Evolutionary conservation across 2,888 invertebrate genomes (phyloP).

Genomic region (Drosophila subsilvestris): DNA sequence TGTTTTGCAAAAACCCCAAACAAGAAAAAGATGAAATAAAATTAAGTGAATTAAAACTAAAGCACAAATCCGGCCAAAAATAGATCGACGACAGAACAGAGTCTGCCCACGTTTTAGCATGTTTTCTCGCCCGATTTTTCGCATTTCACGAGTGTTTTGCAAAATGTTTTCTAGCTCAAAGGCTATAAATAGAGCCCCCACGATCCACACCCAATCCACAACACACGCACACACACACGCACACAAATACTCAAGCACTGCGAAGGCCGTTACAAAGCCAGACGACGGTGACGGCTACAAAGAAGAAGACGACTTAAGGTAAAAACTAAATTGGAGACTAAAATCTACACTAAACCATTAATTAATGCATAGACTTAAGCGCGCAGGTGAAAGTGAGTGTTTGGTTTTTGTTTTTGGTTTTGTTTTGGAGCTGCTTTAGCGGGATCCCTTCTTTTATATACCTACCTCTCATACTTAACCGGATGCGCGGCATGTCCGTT

Average conservation of each 20-base stretch:
- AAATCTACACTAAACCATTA: conserved; percentile 51
- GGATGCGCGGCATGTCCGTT: conserved; percentile 84
- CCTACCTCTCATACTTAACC: conserved; percentile 85
- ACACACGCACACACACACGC: conserved; percentile 10
- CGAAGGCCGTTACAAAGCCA: conserved; percentile 33
- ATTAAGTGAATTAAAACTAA: conserved; percentile 29
- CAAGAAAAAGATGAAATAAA: conserved; percentile 44
- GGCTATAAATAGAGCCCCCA: conserved; percentile 61
- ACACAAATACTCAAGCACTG: conserved; percentile 13
- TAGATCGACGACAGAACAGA: conserved; percentile 50
- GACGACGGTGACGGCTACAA: neutral
- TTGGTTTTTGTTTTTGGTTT: conserved; percentile 13
- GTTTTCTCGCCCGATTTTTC: conserved; percentile 45
- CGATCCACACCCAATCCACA: conserved; percentile 56
- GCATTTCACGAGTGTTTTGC: conserved; percentile 44
- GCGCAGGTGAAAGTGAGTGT: conserved; percentile 66
- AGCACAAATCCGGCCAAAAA: conserved; percentile 57
- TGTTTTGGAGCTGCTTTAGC: conserved; percentile 19
- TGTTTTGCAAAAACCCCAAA: conserved; percentile 57
- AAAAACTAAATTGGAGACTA: conserved; percentile 45
- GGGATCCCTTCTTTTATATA: conserved; percentile 49
- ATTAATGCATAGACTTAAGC: conserved; percentile 40
- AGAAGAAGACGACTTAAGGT: conserved; percentile 38
- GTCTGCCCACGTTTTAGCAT: conserved; percentile 69
- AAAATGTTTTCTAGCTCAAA: conserved; percentile 56